phyloP scores from a whole-genome alignment of 2,113 vertebrate species.

The Melanerpes aurifrons region DNA sequence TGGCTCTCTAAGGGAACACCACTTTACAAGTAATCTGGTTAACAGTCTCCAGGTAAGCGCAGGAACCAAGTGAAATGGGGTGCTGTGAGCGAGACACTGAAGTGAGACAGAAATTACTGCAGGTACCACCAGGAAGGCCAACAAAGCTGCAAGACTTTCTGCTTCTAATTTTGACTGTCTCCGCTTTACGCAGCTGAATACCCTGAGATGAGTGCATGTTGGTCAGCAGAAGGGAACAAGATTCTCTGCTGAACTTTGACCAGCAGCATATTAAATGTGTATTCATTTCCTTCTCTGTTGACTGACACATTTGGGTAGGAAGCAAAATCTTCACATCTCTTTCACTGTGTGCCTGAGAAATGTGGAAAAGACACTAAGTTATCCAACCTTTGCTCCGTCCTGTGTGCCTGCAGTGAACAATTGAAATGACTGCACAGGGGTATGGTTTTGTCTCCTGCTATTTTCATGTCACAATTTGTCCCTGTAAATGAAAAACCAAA shows the following conservation, averaged over 20 bases:
- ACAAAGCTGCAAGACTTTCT: background rate
- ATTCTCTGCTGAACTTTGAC: background rate
- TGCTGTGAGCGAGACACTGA: background rate
- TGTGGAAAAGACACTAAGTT: background rate
- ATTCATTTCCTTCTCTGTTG: background rate
- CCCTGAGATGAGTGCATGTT: background rate
- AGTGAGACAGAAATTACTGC: background rate
- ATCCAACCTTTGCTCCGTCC: background rate
- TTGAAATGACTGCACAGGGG: background rate
- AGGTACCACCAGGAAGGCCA: background rate
- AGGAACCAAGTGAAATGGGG: background rate
- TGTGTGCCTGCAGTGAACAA: background rate
- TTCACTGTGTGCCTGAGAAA: background rate
- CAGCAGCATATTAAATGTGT: background rate
- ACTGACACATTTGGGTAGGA: background rate
- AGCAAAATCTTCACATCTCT: background rate
- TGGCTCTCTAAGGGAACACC: background rate
- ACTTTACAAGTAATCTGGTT: background rate
- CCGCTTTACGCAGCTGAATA: background rate
- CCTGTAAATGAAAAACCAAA: slow-evolving; percentile 22
- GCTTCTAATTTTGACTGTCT: background rate
- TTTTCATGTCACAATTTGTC: slow-evolving; percentile 6
- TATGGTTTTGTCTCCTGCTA: background rate
- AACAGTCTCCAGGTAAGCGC: background rate
- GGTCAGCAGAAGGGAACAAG: background rate